Evolutionary conservation across 2,797 vertebrate species (phyloP).

Genomic region (Coregonus sp.): DNA sequence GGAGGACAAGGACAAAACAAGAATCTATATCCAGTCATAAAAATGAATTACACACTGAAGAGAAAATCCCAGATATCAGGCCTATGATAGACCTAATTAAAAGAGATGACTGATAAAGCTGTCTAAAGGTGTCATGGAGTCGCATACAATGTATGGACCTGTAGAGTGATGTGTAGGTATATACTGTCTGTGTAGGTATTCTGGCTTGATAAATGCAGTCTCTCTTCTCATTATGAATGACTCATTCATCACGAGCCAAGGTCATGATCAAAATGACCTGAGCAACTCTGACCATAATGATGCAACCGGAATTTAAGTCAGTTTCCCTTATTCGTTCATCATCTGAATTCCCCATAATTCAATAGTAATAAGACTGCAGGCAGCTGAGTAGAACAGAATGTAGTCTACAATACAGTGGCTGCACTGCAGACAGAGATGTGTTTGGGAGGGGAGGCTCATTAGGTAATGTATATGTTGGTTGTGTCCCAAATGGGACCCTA

Average conservation of each 20-base stretch:
- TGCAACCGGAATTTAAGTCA: conserved; percentile 41
- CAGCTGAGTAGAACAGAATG: conserved; percentile 19
- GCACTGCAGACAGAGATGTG: conserved; percentile 35
- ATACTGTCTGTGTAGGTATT: background rate
- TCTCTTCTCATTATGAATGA: conserved; percentile 51
- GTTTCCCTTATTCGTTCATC: conserved; percentile 34
- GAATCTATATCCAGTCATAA: background rate
- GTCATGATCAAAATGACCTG: conserved; percentile 63
- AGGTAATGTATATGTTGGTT: conserved; percentile 1
- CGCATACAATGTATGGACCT: conserved; percentile 45
- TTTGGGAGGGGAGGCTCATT: conserved; percentile 30
- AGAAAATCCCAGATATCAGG: conserved; percentile 20
- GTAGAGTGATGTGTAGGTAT: conserved; percentile 27
- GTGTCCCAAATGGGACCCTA: background rate
- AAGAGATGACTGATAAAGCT: background rate
- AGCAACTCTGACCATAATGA: conserved; percentile 29
- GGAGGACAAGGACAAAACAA: background rate
- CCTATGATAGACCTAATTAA: conserved; percentile 58
- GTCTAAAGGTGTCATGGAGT: conserved; percentile 1
- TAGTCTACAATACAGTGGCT: conserved; percentile 11
- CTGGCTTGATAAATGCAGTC: conserved; percentile 61
- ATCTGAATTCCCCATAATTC: conserved; percentile 11
- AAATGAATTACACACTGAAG: background rate
- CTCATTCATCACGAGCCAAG: conserved; percentile 61
- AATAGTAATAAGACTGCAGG: conserved; percentile 14